phyloP scores from a whole-genome alignment of 2,797 vertebrate genomes.

The Otolemur crassicaudatus region DNA sequence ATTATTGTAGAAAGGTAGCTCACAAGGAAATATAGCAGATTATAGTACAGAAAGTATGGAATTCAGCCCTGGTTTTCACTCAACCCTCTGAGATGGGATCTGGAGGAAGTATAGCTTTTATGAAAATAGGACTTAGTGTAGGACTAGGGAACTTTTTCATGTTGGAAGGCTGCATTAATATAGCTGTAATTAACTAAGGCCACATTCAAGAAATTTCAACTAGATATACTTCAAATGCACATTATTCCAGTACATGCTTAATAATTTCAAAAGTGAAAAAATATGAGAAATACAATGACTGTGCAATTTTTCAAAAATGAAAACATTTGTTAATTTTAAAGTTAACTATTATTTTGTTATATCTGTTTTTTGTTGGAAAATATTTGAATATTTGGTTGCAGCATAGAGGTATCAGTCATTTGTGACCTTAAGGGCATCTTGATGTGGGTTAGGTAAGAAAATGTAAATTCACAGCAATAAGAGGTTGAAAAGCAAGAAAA shows the following conservation, averaged over 20 bases:
- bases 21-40: background rate
- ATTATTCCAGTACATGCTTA: background rate
- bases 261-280: background rate
- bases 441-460: background rate
- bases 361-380: background rate
- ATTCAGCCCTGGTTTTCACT: background rate
- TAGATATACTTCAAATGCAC: background rate
- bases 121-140: background rate
- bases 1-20: background rate
- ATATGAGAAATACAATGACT: too few species aligned
- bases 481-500: too few species aligned
- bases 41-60: background rate
- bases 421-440: background rate
- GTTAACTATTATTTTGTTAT: background rate
- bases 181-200: background rate
- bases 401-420: background rate
- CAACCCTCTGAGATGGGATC: background rate
- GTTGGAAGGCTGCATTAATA: background rate
- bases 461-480: background rate
- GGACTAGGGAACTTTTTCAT: background rate
- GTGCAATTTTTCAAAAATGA: background rate
- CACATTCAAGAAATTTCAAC: background rate
- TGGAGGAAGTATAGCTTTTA: background rate
- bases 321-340: background rate
- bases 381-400: background rate